Base-by-base conservation (phyloP, 2,113 vertebrate species). In the Bostrychus sinensis region DNA sequence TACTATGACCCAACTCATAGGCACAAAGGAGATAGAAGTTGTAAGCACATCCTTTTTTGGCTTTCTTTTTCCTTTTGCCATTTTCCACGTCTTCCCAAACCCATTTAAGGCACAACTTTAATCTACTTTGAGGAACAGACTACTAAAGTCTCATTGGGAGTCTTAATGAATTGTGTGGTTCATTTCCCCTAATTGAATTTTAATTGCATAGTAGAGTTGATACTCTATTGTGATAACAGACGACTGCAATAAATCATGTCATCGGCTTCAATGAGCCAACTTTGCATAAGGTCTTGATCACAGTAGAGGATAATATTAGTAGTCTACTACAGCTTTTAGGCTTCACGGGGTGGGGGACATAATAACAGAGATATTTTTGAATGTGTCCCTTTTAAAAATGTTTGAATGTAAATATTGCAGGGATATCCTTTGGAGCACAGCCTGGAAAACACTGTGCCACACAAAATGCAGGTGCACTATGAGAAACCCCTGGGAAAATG, bases 361-460 rank as follows among this genome's bases (percentile, higher is more conserved):
- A 70, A 66, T 67, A 59, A 56, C 37, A 25, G 22, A 12, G 45
- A 63, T 72, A 63, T 71, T 48, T 50, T 43, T 45, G 45, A 66
- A 70, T 68, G 51, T 55, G 23, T 64, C 37, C 54, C 26, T 16
- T 36, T 68, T 65, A 54, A 45, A 57, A 62, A 17, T 45, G 17
- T 67, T 23, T 20, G 38, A 50, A 54, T 62, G 55, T 36, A 74
- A 81, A 79, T 38, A 30, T 38, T 62, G 36, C 62, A 58, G 71
- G 34, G 11, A 48, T 7, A 71, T 28, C 11, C n/a, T 9, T 37
- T 73, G 59, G 70, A 75, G 67, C 12, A 0, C 32, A 48, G 75
- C 59, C 50, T 72, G 60, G 66, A 77, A 78, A 76, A 59, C 54
- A 28, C 60, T 53, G 51, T 7, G 30, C 12, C 20, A 43, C 34